Base-by-base conservation (phyloP, 1,140 invertebrate genomes). In the Sesamia nonagrioides region DNA sequence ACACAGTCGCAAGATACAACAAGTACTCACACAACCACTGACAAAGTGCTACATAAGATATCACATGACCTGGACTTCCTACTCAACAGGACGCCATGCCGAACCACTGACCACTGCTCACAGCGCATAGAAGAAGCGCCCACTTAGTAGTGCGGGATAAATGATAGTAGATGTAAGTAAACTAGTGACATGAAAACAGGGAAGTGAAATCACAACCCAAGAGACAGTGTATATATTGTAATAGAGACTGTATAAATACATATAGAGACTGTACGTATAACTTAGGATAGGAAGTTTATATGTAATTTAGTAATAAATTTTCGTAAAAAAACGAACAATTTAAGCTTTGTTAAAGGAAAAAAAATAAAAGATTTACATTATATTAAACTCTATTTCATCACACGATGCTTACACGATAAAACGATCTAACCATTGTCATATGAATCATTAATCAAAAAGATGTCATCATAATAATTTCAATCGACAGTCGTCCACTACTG, bases 11-110 rank as follows among this genome's bases (percentile, higher is more conserved):
- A 94, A 9, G 13, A 50, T 15, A 50, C 45, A 50, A 50, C 45
- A n/a, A 90, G 86, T 76, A 89, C 60, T 11, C 40, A 90, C 0
- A 92, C 92, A 4, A 91, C 94, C 58, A 92, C 95, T 15, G 94
- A 95, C 71, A 96, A 96, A 68, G 96, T 97, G 95, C 90, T 97
- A 2, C 96, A 97, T 90, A 96, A 97, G 82, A 97, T 97, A 85
- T 97, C 96, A 1, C 15, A 91, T 82, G 91, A 94, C 91, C 94
- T 97, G 54, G 97, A 97, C 90, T 97, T 97, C 93, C 89, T 97
- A 76, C 91, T 97, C 63, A 97, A 97, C 89, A 95, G 96, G 69
- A 96, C 94, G 66, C 86, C 91, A 61, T 87, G 79, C 56, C 42
- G 42, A 13, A 11, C 42, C 21, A 21, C 5, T 6, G 81, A 84